phyloP scores from a whole-genome alignment of 2,797 vertebrate species.

The Merluccius polli region DNA sequence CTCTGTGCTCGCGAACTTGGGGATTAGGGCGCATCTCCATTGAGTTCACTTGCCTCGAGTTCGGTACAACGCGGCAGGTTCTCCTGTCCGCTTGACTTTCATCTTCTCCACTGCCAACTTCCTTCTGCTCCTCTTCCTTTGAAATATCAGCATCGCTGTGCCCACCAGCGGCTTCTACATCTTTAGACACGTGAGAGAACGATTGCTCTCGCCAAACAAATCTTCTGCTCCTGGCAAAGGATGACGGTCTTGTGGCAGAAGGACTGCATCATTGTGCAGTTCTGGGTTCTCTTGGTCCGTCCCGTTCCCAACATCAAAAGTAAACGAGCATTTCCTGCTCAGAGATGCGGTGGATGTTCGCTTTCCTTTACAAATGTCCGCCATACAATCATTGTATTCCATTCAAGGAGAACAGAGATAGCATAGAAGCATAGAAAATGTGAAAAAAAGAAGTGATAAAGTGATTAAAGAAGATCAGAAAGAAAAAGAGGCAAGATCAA shows the following conservation, averaged over 20 bases:
- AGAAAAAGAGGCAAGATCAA: not conserved
- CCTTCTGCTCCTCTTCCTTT: conserved; percentile 1
- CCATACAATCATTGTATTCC: conserved; percentile 35
- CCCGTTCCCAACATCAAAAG: conserved; percentile 46
- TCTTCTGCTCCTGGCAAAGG: not conserved
- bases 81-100: not conserved
- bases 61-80: not conserved
- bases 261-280: not conserved
- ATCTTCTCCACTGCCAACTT: not conserved
- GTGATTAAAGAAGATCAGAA: conserved; percentile 12
- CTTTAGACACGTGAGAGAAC: not conserved
- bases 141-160: not conserved
- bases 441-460: no score
- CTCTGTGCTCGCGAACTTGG: not conserved
- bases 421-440: conserved; percentile 34
- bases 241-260: not conserved
- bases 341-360: conserved; percentile 32
- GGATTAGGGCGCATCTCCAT: conserved; percentile 2
- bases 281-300: not conserved
- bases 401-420: conserved; percentile 47
- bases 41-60: not conserved
- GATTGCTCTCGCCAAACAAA: not conserved
- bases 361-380: conserved; percentile 55
- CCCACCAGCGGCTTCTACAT: not conserved
- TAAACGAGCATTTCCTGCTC: conserved; percentile 31